phyloP scores from a whole-genome alignment of 2,113 vertebrate species.

The Oreotrochilus melanogaster region DNA sequence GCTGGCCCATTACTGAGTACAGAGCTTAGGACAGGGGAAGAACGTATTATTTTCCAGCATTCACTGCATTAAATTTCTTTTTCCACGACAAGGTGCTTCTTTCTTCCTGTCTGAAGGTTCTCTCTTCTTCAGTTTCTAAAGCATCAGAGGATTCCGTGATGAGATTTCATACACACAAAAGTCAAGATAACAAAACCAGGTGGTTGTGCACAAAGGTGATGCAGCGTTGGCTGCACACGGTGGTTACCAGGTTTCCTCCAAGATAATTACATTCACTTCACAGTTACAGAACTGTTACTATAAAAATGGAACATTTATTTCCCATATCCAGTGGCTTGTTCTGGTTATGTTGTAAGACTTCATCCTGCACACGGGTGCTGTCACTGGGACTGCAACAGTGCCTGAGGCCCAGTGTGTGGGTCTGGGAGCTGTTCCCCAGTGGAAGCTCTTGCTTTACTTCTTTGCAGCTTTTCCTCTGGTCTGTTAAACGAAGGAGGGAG shows the following conservation, averaged over 20 bases:
- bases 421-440: neutral
- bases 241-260: neutral
- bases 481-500: neutral
- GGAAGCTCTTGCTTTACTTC: neutral
- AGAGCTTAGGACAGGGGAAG: neutral
- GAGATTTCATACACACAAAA: neutral
- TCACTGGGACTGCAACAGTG: neutral
- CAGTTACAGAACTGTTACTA: neutral
- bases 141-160: neutral
- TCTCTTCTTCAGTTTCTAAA: neutral
- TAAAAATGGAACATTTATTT: neutral
- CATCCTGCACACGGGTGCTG: neutral
- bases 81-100: accelerated
- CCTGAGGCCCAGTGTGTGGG: accelerated
- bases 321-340: no score
- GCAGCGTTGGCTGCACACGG: neutral
- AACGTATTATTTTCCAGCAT: neutral
- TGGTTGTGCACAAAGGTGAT: neutral
- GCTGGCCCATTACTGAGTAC: neutral
- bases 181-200: neutral
- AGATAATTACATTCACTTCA: neutral
- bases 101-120: neutral
- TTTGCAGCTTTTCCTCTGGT: neutral
- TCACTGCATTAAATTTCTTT: neutral
- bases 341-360: neutral